Base-by-base conservation (phyloP, 2,888 invertebrate genomes). In the Anorthoa munda region DNA sequence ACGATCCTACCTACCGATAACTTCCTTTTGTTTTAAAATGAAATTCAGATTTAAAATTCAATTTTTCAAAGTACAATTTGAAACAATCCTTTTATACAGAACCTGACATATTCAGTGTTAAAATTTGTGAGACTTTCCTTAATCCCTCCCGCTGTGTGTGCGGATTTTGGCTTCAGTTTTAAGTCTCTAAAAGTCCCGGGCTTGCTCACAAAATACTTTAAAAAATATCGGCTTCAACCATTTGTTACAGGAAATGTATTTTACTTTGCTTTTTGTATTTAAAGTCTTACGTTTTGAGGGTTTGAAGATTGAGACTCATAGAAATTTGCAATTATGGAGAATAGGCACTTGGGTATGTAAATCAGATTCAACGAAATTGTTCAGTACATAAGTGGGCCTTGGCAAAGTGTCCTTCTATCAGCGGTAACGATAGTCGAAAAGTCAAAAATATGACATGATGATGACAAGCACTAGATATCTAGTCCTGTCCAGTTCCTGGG, bases 71-170 rank as follows among this genome's bases (percentile, higher is more conserved):
- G 65, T 51, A 56, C 48, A 59, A 67, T 76, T 68, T 67, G n/a
- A 2, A 60, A 60, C 23, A 56, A 58, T 66, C 50, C 53, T 55
- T 79, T 48, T 58, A 45, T 66, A 46, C 58, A 50, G 53, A 82
- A 70, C 50, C 78, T 64, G 58, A 46, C 55, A 71, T 55, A 64
- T 66, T 48, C 66, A 59, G 63, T 82, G 83, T 70, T 59, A 82
- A 59, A 79, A 61, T 71, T 70, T 64, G 63, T 66, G 17, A 66
- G 63, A 18, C 55, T 79, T 56, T 39, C 26, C 39, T 48, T 71
- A 82, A 79, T 79, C 66, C 79, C 63, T 17, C 58, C 58, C 71
- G 55, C 71, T 70, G 83, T 66, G 79, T 82, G 79, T 66, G 39
- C 58, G 63, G 66, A 82, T 64, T 79, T 64, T 13, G 13, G 66